These are phyloP conservation scores for Cephonodes hylas DNA, from an alignment of 2,888 invertebrate genomes.

Conservation along the genomic window DNA sequence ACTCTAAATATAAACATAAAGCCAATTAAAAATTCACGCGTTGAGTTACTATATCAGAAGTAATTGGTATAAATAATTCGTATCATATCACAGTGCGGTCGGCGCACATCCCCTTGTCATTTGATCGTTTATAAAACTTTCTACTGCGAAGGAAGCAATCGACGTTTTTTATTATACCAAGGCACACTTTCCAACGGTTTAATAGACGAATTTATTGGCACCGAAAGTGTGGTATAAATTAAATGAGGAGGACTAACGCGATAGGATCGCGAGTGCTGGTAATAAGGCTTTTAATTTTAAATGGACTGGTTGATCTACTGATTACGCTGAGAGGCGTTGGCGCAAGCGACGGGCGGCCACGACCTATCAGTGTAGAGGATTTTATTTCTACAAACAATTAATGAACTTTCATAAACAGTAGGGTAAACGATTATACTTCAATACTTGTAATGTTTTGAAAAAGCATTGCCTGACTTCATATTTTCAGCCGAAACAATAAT, in stretches of 20 bases:
- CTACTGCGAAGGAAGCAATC: constrained; percentile 52
- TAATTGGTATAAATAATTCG: constrained; percentile 23
- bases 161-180: constrained; percentile 31
- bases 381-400: background rate
- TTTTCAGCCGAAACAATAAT: too few species aligned
- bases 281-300: constrained; percentile 15
- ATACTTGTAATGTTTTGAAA: too few species aligned
- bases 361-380: too few species aligned
- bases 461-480: too few species aligned
- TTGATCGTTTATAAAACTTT: constrained; percentile 32
- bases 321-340: background rate
- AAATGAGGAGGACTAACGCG: constrained; percentile 23
- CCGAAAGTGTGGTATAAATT: constrained; percentile 31
- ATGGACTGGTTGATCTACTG: constrained; percentile 8
- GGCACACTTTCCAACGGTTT: constrained; percentile 40
- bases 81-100: constrained; percentile 8
- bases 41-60: constrained; percentile 33
- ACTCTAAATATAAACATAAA: too few species aligned
- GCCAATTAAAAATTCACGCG: constrained; percentile 25
- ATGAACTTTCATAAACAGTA: too few species aligned
- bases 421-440: too few species aligned
- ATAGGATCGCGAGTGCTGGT: constrained; percentile 13
- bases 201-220: constrained; percentile 24
- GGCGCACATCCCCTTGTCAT: constrained; percentile 25
- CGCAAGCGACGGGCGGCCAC: background rate